phyloP scores from a whole-genome alignment of 2,113 vertebrate species.

The Oncorhynchus gorbuscha region DNA sequence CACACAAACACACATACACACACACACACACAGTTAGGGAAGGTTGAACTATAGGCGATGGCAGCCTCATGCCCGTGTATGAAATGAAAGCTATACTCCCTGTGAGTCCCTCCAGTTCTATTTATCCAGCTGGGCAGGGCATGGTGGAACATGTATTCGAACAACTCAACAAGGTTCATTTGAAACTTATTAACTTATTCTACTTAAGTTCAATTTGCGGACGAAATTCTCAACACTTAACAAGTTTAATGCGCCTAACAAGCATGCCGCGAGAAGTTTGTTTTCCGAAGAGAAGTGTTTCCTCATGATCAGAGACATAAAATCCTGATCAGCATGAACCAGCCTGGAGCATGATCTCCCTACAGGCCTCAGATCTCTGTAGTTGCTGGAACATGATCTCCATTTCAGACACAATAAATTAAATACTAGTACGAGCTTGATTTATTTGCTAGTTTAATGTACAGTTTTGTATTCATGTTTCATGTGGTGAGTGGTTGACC shows the following conservation, averaged over 20 bases:
- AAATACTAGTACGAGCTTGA: neutral
- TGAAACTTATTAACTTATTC: constrained; percentile 64
- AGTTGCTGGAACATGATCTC: neutral
- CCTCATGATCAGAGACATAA: constrained; percentile 40
- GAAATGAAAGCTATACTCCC: constrained; percentile 63
- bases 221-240: constrained; percentile 52
- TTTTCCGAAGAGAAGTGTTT: constrained; percentile 46
- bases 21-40: neutral
- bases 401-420: neutral
- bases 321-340: constrained; percentile 39
- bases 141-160: constrained; percentile 51
- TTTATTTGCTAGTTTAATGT: constrained; percentile 30
- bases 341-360: neutral
- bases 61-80: constrained; percentile 35
- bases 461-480: constrained; percentile 24
- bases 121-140: constrained; percentile 64
- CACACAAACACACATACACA: neutral
- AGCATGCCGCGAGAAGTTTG: constrained; percentile 42
- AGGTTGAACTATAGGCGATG: constrained; percentile 47
- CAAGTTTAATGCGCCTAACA: constrained; percentile 35
- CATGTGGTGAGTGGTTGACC: constrained; percentile 27
- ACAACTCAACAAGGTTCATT: constrained; percentile 71
- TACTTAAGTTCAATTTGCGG: constrained; percentile 48
- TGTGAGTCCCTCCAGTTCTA: constrained; percentile 54
- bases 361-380: too few relatives aligned